Conservation (phyloP, 2,888 invertebrate species). For the Dryadula phaetusa region DNA sequence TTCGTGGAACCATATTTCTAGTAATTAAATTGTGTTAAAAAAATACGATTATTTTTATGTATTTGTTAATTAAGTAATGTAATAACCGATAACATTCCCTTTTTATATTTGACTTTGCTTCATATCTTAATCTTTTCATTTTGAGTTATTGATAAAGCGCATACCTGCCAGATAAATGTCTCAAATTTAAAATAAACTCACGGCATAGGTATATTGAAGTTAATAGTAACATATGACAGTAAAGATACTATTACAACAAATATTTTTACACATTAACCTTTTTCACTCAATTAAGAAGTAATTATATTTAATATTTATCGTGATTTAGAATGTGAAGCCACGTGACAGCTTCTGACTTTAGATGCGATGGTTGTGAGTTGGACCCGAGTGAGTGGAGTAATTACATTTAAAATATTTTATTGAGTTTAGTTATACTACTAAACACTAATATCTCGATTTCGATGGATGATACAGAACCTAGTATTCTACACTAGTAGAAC, state of each 20-base stretch:
- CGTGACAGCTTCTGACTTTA: no score
- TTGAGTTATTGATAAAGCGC: slow-evolving; percentile 8
- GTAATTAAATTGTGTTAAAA: not conserved
- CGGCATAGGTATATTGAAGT: not conserved
- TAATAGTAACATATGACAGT: not conserved
- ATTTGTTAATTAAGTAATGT: not conserved
- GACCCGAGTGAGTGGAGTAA: no score
- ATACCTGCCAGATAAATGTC: slow-evolving; percentile 8
- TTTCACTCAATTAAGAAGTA: not conserved
- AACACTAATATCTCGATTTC: no score
- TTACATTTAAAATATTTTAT: no score
- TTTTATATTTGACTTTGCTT: not conserved
- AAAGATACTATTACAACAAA: not conserved
- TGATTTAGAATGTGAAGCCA: no score
- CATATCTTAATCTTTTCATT: slow-evolving; percentile 11
- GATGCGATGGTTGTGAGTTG: no score
- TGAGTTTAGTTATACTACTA: no score
- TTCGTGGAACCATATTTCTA: not conserved
- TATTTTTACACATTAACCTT: not conserved
- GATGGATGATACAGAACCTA: no score
- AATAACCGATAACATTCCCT: slow-evolving; percentile 3
- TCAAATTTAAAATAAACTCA: not conserved
- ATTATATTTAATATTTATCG: not conserved
- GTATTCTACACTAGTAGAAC: no score
- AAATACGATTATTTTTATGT: not conserved